phyloP scores from a whole-genome alignment of 2,888 invertebrate genomes.

The Oscheius sp. region DNA sequence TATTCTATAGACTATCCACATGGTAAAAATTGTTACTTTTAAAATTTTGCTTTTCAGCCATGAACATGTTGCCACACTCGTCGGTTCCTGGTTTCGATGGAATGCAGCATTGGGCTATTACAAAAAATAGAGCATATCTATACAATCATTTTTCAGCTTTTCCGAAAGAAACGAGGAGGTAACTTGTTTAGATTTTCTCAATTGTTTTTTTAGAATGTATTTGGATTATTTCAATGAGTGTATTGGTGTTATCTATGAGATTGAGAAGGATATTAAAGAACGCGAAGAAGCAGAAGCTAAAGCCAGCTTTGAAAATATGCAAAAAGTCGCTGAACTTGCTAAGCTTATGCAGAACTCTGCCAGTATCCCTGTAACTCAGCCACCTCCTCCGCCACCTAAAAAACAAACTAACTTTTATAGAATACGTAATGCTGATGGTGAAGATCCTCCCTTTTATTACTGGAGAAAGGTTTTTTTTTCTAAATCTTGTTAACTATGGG shows the following conservation, averaged over 20 bases:
- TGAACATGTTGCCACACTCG: no score
- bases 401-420: slow-evolving; percentile 81
- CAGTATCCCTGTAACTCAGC: background rate
- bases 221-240: background rate
- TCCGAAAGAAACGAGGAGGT: no score
- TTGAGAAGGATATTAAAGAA: background rate
- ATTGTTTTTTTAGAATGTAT: no score
- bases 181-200: no score
- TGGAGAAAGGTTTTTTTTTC: slow-evolving; percentile 74
- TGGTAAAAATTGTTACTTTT: no score
- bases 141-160: no score
- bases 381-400: slow-evolving; percentile 29
- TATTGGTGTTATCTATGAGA: background rate
- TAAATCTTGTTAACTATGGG: background rate
- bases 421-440: slow-evolving; percentile 84
- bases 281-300: background rate
- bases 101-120: no score
- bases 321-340: background rate
- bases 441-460: slow-evolving; percentile 88
- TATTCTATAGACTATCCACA: no score
- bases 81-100: no score
- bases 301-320: no score
- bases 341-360: background rate
- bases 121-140: no score
- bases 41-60: no score